Evolutionary conservation across 1,140 invertebrate species (phyloP).

Genomic region (Hermetia illucens): DNA sequence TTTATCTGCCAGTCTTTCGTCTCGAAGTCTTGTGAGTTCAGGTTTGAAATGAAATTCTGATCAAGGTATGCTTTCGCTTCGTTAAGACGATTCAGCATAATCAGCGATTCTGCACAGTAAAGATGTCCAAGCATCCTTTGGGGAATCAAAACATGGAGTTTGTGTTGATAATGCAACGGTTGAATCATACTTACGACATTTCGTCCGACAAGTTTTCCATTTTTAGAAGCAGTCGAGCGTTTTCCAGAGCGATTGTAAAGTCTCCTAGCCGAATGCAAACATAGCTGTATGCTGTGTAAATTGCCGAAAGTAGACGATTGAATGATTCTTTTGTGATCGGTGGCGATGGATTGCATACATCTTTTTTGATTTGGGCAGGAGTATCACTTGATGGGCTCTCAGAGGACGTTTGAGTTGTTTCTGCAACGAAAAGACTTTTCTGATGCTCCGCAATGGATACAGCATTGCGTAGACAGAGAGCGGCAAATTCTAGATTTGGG

Average conservation of each 20-base stretch:
- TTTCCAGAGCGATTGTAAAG: conserved; percentile 61
- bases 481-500: conserved; percentile 79
- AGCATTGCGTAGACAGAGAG: conserved; percentile 76
- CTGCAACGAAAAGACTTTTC: not conserved
- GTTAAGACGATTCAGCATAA: conserved; percentile 64
- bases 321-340: conserved; percentile 26
- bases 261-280: conserved; percentile 74
- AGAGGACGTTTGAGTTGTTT: not conserved
- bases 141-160: not conserved
- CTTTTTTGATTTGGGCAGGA: conserved; percentile 29
- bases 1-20: conserved; percentile 52
- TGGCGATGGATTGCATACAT: conserved; percentile 30
- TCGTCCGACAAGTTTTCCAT: conserved; percentile 24
- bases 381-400: conserved; percentile 19
- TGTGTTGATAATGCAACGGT: not conserved
- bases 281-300: conserved; percentile 68
- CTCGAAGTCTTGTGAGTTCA: conserved; percentile 25
- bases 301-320: conserved; percentile 44
- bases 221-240: conserved; percentile 36
- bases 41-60: conserved; percentile 52
- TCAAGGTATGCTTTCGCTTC: conserved; percentile 79
- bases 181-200: conserved; percentile 16
- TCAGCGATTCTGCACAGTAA: conserved; percentile 79
- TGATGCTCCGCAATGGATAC: conserved; percentile 35
- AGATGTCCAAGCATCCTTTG: conserved; percentile 67